phyloP scores from a whole-genome alignment of 2,888 invertebrate genomes.

The Uropetala carovei region DNA sequence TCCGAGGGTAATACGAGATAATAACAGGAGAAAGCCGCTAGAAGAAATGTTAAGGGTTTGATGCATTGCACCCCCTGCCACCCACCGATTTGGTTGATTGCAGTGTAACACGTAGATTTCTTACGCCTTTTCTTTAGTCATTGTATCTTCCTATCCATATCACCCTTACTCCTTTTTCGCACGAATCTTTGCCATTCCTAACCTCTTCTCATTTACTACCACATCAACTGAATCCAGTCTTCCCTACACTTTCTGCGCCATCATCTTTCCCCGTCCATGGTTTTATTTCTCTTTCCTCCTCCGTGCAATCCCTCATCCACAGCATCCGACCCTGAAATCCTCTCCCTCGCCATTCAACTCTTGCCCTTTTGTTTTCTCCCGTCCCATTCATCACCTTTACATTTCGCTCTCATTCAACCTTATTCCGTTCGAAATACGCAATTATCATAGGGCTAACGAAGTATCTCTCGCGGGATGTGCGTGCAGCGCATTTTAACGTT shows the following conservation, averaged over 20 bases:
- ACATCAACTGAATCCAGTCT: too few relatives aligned
- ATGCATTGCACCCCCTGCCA: too few relatives aligned
- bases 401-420: background rate
- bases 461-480: background rate
- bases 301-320: too few relatives aligned
- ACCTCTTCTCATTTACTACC: background rate
- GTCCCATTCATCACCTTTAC: background rate
- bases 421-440: background rate
- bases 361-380: background rate
- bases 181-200: background rate
- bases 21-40: too few relatives aligned
- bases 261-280: too few relatives aligned
- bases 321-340: background rate
- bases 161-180: background rate
- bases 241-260: too few relatives aligned
- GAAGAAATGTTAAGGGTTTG: too few relatives aligned
- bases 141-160: conserved; percentile 43
- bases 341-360: background rate
- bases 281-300: too few relatives aligned
- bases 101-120: too few relatives aligned
- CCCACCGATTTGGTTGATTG: too few relatives aligned
- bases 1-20: too few relatives aligned
- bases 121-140: too few relatives aligned
- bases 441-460: background rate
- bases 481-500: background rate